Evolutionary conservation across 2,888 invertebrate species (phyloP).

Genomic region (Caenorhabditis zanzibari): DNA sequence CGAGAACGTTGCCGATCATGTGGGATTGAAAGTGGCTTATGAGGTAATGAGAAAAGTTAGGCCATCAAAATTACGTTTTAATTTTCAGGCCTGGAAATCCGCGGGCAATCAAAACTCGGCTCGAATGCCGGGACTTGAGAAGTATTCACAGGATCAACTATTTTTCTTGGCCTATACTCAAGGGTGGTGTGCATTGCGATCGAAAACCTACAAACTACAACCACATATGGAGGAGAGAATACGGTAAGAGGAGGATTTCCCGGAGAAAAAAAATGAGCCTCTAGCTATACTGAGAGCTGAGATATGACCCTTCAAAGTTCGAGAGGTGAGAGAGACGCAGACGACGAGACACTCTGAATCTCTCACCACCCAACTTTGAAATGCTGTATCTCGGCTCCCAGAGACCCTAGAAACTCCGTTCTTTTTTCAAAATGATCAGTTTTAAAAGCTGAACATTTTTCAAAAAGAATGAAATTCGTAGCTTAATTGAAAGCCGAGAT

Average conservation of each 20-base stretch:
- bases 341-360: not conserved
- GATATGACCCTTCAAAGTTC: not conserved
- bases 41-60: conserved; percentile 34
- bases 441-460: too few species aligned
- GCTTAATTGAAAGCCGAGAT: too few species aligned
- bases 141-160: conserved; percentile 64
- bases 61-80: not conserved
- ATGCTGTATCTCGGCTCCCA: too few species aligned
- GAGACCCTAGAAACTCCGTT: too few species aligned
- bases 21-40: conserved; percentile 68
- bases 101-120: conserved; percentile 40
- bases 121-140: conserved; percentile 48
- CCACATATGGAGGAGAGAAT: conserved; percentile 68
- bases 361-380: not conserved
- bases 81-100: conserved; percentile 64
- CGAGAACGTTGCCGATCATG: conserved; percentile 71
- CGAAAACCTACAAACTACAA: conserved; percentile 45
- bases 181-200: conserved; percentile 68
- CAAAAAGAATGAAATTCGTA: too few species aligned
- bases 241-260: conserved; percentile 55
- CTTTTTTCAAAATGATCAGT: too few species aligned
- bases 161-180: conserved; percentile 72
- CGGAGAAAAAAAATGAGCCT: too few species aligned
- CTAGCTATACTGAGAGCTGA: not conserved
- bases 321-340: not conserved